Conservation (phyloP, 35 echinoderm and acorn worm species). For the Patiria miniata region DNA sequence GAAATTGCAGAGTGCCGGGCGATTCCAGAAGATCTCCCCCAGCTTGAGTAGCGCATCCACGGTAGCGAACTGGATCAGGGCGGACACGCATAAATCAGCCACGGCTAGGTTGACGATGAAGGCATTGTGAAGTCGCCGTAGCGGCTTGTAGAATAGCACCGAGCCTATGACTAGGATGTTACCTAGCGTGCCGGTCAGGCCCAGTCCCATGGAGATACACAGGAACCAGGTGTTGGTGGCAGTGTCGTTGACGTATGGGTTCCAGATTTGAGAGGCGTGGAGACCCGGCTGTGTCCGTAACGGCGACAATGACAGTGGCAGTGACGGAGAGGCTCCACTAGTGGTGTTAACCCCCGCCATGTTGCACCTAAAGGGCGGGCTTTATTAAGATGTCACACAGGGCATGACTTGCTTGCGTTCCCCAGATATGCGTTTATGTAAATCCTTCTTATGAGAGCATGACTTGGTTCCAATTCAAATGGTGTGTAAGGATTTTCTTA, state of each 20-base stretch:
- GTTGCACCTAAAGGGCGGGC: no score
- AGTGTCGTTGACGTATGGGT: constrained; percentile 17
- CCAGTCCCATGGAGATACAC: constrained; percentile 10
- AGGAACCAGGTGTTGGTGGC: constrained; percentile 25
- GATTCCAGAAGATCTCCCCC: constrained; percentile 45
- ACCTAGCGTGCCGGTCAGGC: constrained; percentile 14
- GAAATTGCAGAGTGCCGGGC: constrained; percentile 61
- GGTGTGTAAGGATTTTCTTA: no score
- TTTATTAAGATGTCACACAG: no score
- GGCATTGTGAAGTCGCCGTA: constrained; percentile 57
- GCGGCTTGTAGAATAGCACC: constrained; percentile 42
- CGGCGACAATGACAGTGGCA: no score
- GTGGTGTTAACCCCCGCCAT: no score
- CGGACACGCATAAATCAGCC: constrained; percentile 76
- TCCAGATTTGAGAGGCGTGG: background rate
- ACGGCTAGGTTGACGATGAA: constrained; percentile 85
- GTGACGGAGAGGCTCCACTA: no score
- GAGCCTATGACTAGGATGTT: constrained; percentile 56
- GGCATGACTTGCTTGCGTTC: no score
- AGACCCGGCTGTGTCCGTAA: background rate
- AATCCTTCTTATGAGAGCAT: no score
- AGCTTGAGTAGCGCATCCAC: constrained; percentile 53
- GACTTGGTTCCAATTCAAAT: no score
- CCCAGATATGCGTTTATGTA: no score
- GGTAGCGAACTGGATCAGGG: constrained; percentile 58